These are phyloP conservation scores for Pherbina coryleti DNA, from an alignment of 2,888 invertebrate species.

Conservation along the genomic window DNA sequence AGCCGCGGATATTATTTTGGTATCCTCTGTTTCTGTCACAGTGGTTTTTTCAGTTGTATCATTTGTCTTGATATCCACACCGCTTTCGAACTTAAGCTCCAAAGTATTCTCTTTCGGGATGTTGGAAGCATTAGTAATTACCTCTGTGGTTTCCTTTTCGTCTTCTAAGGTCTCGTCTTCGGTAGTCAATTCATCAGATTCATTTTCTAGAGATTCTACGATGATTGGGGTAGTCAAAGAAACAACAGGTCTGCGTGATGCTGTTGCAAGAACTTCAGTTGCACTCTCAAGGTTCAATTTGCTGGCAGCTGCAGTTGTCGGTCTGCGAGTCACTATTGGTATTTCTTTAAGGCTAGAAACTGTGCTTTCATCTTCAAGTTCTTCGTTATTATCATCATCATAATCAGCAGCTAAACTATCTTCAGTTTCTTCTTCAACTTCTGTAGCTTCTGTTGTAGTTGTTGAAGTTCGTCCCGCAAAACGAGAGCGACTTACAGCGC, in stretches of 20 bases:
- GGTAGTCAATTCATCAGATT: background rate
- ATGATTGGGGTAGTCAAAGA: background rate
- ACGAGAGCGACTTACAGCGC: conserved; percentile 41
- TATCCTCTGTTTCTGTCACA: too few species aligned
- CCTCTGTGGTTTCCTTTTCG: conserved; percentile 30
- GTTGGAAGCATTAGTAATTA: background rate
- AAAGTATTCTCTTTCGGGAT: background rate
- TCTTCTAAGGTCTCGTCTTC: conserved; percentile 22
- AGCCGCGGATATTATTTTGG: too few species aligned
- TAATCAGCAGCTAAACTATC: conserved; percentile 33
- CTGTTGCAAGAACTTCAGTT: background rate
- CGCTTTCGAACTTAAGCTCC: too few species aligned
- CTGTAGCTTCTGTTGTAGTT: conserved; percentile 29
- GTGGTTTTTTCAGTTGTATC: too few species aligned
- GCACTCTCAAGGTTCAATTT: background rate
- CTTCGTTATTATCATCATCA: conserved; percentile 30
- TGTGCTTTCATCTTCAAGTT: conserved; percentile 9
- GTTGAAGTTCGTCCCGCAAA: conserved; percentile 38
- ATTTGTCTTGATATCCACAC: too few species aligned
- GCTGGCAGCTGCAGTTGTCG: background rate
- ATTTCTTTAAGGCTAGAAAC: background rate
- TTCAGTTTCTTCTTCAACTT: conserved; percentile 33
- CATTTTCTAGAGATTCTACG: background rate
- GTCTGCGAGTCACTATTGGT: background rate
- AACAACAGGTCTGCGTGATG: background rate